phyloP scores from a whole-genome alignment of 2,797 vertebrate genomes.

The Acrocephalus scirpaceus region DNA sequence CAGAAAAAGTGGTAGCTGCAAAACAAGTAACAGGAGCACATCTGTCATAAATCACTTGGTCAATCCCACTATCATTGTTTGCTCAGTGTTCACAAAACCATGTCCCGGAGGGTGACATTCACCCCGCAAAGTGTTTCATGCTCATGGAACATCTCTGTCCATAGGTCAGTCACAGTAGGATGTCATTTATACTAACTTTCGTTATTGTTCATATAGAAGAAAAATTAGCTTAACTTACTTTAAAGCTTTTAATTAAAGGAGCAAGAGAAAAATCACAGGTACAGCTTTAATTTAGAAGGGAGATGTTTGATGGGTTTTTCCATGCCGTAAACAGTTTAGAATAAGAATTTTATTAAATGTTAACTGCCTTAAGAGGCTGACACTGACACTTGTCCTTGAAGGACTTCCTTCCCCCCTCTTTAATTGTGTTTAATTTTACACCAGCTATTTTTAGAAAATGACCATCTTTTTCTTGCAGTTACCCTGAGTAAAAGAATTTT shows the following conservation, averaged over 20 bases:
- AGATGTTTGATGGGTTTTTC: background rate
- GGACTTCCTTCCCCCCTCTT: rapidly evolving
- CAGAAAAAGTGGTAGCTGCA: background rate
- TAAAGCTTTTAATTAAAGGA: background rate
- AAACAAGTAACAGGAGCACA: background rate
- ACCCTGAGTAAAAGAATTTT: background rate
- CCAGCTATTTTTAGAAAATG: background rate
- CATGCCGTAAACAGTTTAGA: background rate
- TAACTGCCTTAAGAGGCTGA: background rate
- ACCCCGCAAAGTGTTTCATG: background rate
- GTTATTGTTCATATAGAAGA: background rate
- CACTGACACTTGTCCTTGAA: background rate
- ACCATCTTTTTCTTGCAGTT: background rate
- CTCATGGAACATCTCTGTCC: background rate
- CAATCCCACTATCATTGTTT: rapidly evolving
- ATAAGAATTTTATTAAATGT: background rate
- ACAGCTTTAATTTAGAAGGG: background rate
- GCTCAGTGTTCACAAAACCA: background rate
- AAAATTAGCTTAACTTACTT: background rate
- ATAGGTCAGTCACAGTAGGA: background rate
- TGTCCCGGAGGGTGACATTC: background rate
- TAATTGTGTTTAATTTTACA: background rate
- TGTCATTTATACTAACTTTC: background rate
- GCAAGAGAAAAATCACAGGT: background rate
- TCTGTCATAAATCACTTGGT: background rate